phyloP scores from a whole-genome alignment of 2,888 invertebrate genomes.

The Griposia aprilina region DNA sequence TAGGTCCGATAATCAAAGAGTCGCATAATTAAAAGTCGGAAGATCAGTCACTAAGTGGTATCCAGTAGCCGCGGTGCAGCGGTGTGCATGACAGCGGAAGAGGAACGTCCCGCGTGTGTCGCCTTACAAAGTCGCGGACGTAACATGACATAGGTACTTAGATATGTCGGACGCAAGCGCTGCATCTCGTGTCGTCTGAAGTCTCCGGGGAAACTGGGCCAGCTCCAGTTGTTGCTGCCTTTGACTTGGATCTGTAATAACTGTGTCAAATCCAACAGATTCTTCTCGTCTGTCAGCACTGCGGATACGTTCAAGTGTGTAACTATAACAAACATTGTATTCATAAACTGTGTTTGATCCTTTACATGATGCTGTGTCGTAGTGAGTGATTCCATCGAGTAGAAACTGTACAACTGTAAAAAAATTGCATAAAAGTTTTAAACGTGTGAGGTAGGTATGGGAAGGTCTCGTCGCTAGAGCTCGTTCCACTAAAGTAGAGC shows the following conservation, averaged over 20 bases:
- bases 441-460: not conserved
- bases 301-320: slow-evolving; percentile 15
- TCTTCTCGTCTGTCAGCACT: slow-evolving; percentile 10
- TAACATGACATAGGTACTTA: slow-evolving; percentile 30
- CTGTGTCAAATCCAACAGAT: slow-evolving; percentile 45
- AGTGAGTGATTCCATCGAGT: not conserved
- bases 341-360: slow-evolving; percentile 34
- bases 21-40: slow-evolving; percentile 20
- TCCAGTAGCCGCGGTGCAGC: slow-evolving; percentile 49
- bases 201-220: slow-evolving; percentile 31
- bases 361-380: slow-evolving; percentile 16
- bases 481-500: slow-evolving; percentile 20
- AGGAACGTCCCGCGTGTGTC: slow-evolving; percentile 59
- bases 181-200: slow-evolving; percentile 7
- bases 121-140: slow-evolving; percentile 62
- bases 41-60: slow-evolving; percentile 40
- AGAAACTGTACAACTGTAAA: not conserved
- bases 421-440: not conserved
- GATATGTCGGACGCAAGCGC: not conserved
- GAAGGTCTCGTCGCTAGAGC: not conserved
- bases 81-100: slow-evolving; percentile 57
- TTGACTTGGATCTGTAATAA: slow-evolving; percentile 28
- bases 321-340: slow-evolving; percentile 30
- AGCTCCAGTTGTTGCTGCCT: slow-evolving; percentile 3
- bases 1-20: slow-evolving; percentile 31